These are phyloP conservation scores for Eospalax fontanierii DNA, from an alignment of 2,797 vertebrate genomes.

Conservation along the genomic window DNA sequence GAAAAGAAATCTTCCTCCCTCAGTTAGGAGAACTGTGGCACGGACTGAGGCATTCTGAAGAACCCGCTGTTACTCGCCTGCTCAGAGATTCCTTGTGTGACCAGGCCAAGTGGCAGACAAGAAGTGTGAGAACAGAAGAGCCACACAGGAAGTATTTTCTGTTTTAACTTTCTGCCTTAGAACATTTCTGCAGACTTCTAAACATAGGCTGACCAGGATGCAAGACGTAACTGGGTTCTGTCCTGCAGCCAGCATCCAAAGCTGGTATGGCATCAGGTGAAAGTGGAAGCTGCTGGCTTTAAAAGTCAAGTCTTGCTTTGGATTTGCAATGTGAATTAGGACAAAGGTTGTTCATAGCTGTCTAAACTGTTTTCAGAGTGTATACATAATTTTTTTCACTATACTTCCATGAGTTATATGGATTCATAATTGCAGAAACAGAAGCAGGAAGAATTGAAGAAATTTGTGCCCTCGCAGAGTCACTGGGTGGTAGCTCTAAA, in stretches of 20 bases:
- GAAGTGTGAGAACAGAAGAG: neutral
- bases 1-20: neutral
- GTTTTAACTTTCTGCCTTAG: neutral
- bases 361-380: neutral
- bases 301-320: neutral
- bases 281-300: neutral
- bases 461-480: neutral
- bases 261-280: too few relatives aligned
- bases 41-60: neutral
- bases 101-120: too few relatives aligned
- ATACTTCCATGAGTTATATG: accelerated
- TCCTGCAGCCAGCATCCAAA: neutral
- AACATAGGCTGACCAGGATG: neutral
- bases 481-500: neutral
- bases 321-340: neutral
- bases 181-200: neutral
- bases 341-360: neutral
- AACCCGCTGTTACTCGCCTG: neutral
- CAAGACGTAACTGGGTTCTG: too few relatives aligned
- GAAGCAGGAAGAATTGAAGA: neutral
- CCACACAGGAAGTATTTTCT: neutral
- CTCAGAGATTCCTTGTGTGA: neutral
- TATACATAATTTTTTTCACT: neutral
- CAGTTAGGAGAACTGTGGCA: neutral
- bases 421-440: neutral